Evolutionary conservation across 2,113 vertebrate genomes (phyloP).

Genomic region (Recurvirostra avosetta): DNA sequence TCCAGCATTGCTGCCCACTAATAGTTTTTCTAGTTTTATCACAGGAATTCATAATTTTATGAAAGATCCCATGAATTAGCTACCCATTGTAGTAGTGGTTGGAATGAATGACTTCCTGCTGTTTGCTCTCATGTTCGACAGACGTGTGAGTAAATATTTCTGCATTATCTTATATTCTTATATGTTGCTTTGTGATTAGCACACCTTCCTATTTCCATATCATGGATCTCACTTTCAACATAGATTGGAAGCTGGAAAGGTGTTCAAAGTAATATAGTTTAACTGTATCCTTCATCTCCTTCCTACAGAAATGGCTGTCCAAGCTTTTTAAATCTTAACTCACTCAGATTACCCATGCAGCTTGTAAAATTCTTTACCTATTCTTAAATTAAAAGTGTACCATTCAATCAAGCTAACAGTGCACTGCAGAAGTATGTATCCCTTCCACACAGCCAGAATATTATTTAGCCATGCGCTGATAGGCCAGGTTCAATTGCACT

Average conservation of each 20-base stretch:
- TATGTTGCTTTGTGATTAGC: background rate
- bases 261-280: background rate
- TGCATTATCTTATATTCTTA: background rate
- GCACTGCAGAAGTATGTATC: background rate
- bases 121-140: background rate
- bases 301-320: background rate
- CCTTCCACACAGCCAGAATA: background rate
- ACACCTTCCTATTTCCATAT: background rate
- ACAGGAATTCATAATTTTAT: background rate
- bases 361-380: background rate
- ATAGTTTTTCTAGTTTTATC: background rate
- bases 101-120: background rate
- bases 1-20: background rate
- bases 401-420: background rate
- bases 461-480: background rate
- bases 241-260: background rate
- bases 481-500: background rate
- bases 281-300: background rate
- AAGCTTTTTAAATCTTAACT: background rate
- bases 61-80: background rate
- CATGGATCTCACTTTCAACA: background rate
- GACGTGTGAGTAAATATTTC: background rate
- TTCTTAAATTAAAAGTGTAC: background rate
- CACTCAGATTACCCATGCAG: background rate
- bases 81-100: background rate